phyloP scores from a whole-genome alignment of 2,888 invertebrate species.

The Campoplex capitator region DNA sequence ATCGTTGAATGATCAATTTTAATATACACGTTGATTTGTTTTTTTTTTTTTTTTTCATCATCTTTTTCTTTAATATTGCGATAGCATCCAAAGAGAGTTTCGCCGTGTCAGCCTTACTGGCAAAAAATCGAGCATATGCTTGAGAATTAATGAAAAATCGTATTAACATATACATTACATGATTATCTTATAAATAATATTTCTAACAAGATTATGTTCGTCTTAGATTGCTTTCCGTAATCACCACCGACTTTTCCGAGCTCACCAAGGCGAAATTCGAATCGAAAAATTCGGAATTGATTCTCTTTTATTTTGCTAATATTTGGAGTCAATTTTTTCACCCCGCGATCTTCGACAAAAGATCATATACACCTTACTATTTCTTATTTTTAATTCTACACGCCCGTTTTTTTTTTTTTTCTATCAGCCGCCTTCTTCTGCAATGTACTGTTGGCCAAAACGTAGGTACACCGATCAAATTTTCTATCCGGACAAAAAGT shows the following conservation, averaged over 20 bases:
- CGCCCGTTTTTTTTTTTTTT: constrained; percentile 35
- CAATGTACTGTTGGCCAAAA: neutral
- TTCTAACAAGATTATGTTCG: constrained; percentile 83
- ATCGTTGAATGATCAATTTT: constrained; percentile 53
- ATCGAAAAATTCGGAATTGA: constrained; percentile 1
- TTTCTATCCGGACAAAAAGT: no score
- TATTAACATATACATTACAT: constrained; percentile 79
- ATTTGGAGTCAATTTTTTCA: constrained; percentile 57
- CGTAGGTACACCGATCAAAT: no score
- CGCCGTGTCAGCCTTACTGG: constrained; percentile 76
- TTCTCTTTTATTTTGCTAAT: neutral
- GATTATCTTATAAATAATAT: constrained; percentile 83
- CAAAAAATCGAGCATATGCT: constrained; percentile 46
- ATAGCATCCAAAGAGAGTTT: constrained; percentile 71
- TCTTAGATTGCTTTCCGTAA: constrained; percentile 83
- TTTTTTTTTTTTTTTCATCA: constrained; percentile 40
- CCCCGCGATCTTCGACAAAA: constrained; percentile 73
- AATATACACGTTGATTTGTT: constrained; percentile 43
- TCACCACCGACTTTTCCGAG: constrained; percentile 79
- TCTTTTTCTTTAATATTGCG: constrained; percentile 65
- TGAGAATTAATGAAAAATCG: constrained; percentile 50
- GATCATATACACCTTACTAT: constrained; percentile 78
- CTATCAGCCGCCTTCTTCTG: constrained; percentile 43
- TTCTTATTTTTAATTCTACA: constrained; percentile 67
- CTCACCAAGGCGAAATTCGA: constrained; percentile 64